Conservation (phyloP, 1,140 invertebrate genomes). For the Sweltsa coloradensis region DNA sequence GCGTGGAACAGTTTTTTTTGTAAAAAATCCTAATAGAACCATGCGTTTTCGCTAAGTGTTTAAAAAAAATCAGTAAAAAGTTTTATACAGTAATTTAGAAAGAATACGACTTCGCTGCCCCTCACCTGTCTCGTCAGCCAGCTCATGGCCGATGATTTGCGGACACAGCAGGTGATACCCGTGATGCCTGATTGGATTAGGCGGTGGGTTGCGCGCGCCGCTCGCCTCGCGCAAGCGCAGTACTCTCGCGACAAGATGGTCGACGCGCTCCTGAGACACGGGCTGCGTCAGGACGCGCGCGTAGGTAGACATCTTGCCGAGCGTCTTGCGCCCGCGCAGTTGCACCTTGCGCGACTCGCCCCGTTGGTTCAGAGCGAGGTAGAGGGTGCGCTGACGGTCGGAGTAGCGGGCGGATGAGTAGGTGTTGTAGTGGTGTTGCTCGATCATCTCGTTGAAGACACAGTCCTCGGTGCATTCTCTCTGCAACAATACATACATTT, state of each 20-base stretch:
- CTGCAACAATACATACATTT: slow-evolving; percentile 50
- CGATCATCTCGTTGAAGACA: slow-evolving; percentile 73
- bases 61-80: no score
- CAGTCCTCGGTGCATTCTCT: slow-evolving; percentile 68
- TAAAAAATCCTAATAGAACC: no score
- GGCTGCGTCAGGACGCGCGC: slow-evolving; percentile 52
- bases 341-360: slow-evolving; percentile 56
- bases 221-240: not conserved
- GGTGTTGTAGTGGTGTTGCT: slow-evolving; percentile 72
- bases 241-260: slow-evolving; percentile 22
- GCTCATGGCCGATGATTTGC: no score
- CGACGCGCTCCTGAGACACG: slow-evolving; percentile 39
- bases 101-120: no score
- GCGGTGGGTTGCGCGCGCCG: not conserved
- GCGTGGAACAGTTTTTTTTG: no score
- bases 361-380: slow-evolving; percentile 57
- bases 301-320: slow-evolving; percentile 58
- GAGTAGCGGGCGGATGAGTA: slow-evolving; percentile 68
- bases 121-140: no score
- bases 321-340: slow-evolving; percentile 45
- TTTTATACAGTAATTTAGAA: no score
- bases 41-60: no score
- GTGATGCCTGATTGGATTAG: slow-evolving; percentile 1
- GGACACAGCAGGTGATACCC: slow-evolving; percentile 9
- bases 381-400: slow-evolving; percentile 51